phyloP scores from a whole-genome alignment of 2,113 vertebrate species.

The Pterophyllum scalare region DNA sequence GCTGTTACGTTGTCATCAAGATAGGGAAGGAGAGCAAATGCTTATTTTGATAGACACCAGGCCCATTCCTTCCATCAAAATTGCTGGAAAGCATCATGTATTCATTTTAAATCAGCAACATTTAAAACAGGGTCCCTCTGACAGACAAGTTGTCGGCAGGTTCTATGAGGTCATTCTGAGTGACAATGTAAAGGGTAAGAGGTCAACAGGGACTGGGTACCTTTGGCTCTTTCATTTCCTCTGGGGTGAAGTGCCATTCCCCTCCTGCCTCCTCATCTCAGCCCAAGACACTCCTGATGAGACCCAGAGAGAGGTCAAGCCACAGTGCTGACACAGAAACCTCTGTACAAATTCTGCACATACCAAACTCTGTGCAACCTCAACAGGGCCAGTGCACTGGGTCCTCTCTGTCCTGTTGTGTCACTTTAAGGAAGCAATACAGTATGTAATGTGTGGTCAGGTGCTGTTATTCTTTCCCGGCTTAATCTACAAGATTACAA shows the following conservation, averaged over 20 bases:
- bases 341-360: constrained; percentile 53
- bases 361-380: constrained; percentile 43
- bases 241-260: constrained; percentile 30
- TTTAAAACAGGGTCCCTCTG: constrained; percentile 65
- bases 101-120: constrained; percentile 40
- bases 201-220: constrained; percentile 48
- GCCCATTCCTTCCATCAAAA: constrained; percentile 7
- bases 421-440: background rate
- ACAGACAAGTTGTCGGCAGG: constrained; percentile 43
- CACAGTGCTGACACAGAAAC: constrained; percentile 36
- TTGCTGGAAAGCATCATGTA: constrained; percentile 49
- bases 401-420: background rate
- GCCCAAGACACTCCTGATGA: constrained; percentile 55
- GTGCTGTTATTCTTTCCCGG: constrained; percentile 45
- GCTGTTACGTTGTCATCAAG: constrained; percentile 66
- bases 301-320: constrained; percentile 60
- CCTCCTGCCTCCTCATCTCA: constrained; percentile 62
- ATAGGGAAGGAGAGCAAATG: constrained; percentile 43
- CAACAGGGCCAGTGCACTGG: constrained; percentile 3
- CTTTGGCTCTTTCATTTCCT: constrained; percentile 64
- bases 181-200: constrained; percentile 61
- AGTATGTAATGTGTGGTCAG: constrained; percentile 28
- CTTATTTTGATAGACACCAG: constrained; percentile 70
- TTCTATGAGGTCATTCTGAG: constrained; percentile 50
- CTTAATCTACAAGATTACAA: constrained; percentile 53